phyloP scores from a whole-genome alignment of 1,140 invertebrate species.

The Habropoda laboriosa region DNA sequence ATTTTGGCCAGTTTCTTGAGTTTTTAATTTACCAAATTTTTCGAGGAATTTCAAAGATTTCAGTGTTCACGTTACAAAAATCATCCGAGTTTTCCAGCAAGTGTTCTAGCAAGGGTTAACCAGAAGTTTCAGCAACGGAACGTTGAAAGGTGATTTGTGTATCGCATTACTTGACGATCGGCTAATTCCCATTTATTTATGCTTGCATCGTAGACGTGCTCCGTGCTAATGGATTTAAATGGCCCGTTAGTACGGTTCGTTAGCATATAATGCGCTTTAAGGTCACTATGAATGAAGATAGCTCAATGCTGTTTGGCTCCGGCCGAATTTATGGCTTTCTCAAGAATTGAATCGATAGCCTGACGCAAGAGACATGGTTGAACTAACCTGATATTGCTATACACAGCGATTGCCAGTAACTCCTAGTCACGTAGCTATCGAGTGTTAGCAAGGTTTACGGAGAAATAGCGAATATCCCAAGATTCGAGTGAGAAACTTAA shows the following conservation, averaged over 20 bases:
- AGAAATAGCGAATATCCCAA: background rate
- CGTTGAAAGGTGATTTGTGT: background rate
- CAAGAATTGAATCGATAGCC: conserved; percentile 7
- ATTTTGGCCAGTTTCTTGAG: too few species aligned
- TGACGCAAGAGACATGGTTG: background rate
- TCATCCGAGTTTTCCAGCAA: too few species aligned
- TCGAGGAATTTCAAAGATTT: background rate
- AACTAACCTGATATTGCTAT: background rate
- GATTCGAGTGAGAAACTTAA: background rate
- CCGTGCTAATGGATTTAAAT: background rate
- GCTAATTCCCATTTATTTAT: background rate
- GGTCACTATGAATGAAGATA: conserved; percentile 15
- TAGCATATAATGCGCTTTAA: conserved; percentile 13
- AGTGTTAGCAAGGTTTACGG: background rate
- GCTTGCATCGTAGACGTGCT: background rate
- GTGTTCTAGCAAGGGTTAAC: too few species aligned
- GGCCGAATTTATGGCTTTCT: conserved; percentile 20
- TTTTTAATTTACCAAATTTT: too few species aligned
- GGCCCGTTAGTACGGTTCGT: background rate
- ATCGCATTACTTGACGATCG: background rate
- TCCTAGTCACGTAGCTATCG: background rate
- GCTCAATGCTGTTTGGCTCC: conserved; percentile 6
- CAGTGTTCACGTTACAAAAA: too few species aligned
- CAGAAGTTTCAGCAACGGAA: too few species aligned
- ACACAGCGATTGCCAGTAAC: background rate